These are phyloP conservation scores for Coendou prehensilis DNA, from an alignment of 2,797 vertebrate species.

Conservation along the genomic window DNA sequence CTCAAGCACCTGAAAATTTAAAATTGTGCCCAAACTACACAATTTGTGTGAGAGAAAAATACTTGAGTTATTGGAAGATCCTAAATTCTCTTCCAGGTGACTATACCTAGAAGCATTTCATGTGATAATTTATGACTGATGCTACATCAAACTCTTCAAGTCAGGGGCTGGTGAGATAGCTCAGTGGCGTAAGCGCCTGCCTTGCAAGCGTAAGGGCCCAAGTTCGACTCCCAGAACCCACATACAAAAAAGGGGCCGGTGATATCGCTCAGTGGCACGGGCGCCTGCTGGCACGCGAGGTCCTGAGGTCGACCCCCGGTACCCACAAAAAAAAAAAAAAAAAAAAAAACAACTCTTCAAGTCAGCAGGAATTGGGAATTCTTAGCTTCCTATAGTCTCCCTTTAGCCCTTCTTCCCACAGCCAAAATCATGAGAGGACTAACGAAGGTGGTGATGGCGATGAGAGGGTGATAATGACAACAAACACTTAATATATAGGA, in stretches of 20 bases:
- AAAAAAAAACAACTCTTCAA: not conserved
- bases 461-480: not conserved
- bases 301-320: too few species aligned
- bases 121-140: not conserved
- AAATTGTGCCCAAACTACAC: not conserved
- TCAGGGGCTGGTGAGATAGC: not conserved
- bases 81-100: not conserved
- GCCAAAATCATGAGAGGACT: not conserved
- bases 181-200: too few species aligned
- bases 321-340: too few species aligned
- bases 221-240: too few species aligned
- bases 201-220: too few species aligned
- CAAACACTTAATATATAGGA: not conserved
- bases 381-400: not conserved
- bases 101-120: not conserved
- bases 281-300: too few species aligned
- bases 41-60: not conserved
- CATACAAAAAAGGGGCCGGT: too few species aligned
- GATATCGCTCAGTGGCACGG: too few species aligned
- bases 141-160: not conserved
- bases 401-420: not conserved
- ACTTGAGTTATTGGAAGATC: not conserved
- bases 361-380: not conserved
- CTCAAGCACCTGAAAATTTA: slow-evolving; percentile 35
- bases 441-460: not conserved